Evolutionary conservation across 2,888 invertebrate species (phyloP).

Genomic region (Dicranocentrus wangi): DNA sequence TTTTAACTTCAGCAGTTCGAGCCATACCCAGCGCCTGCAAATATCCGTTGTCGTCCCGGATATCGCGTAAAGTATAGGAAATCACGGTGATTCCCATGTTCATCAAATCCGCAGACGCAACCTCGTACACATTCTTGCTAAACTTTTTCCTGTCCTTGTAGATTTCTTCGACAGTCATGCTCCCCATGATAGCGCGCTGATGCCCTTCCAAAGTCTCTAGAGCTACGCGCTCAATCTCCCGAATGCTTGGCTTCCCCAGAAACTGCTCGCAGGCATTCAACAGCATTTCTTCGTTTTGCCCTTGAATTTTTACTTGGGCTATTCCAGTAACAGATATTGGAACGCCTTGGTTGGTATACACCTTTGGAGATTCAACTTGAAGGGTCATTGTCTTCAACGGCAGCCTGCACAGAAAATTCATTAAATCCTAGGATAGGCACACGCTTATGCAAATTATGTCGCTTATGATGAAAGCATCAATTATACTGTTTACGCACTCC

Average conservation of each 20-base stretch:
- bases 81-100: conserved; percentile 98
- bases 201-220: conserved; percentile 92
- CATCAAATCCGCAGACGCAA: conserved; percentile 93
- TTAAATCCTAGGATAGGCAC: neutral
- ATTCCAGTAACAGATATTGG: conserved; percentile 98
- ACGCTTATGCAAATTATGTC: no score
- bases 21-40: conserved; percentile 95
- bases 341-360: conserved; percentile 96
- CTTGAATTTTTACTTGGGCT: conserved; percentile 94
- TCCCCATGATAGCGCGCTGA: conserved; percentile 96
- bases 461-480: no score
- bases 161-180: conserved; percentile 97
- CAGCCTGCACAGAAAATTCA: conserved; percentile 80
- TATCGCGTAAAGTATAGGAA: conserved; percentile 94
- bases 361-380: conserved; percentile 95
- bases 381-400: conserved; percentile 98
- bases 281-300: conserved; percentile 91
- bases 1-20: conserved; percentile 93
- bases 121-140: conserved; percentile 95
- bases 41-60: conserved; percentile 96
- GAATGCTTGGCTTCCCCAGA: conserved; percentile 81
- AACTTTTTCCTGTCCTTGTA: conserved; percentile 97
- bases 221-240: conserved; percentile 84
- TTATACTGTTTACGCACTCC: no score
- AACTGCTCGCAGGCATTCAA: conserved; percentile 95